Evolutionary conservation across 2,888 invertebrate species (phyloP).

Genomic region (Drosophila subquinaria): DNA sequence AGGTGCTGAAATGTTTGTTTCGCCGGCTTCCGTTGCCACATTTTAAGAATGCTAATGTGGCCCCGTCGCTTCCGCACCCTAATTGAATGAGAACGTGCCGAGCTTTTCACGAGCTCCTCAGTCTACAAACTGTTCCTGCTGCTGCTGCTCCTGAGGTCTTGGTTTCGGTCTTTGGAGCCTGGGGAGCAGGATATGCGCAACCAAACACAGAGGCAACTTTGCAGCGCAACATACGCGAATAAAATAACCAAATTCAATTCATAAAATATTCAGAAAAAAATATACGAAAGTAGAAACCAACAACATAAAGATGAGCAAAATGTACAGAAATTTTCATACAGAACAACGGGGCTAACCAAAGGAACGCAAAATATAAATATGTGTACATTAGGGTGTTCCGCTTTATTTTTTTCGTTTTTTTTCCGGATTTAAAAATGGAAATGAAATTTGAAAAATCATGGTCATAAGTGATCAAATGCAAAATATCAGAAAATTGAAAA

Average conservation of each 20-base stretch:
- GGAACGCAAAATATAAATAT: constrained; percentile 31
- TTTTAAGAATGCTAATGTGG: constrained; percentile 74
- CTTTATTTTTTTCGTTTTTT: too few relatives aligned
- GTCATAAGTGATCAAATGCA: too few relatives aligned
- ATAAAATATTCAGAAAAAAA: constrained; percentile 75
- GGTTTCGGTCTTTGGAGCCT: constrained; percentile 3
- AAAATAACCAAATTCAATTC: constrained; percentile 81
- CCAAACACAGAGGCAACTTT: constrained; percentile 49
- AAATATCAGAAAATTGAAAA: too few relatives aligned
- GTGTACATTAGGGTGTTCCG: too few relatives aligned
- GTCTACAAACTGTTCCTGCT: background rate
- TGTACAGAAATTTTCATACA: constrained; percentile 55
- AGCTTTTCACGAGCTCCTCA: constrained; percentile 35
- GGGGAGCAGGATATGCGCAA: constrained; percentile 19
- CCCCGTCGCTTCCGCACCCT: constrained; percentile 64
- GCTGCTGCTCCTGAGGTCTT: background rate
- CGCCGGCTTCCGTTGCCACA: constrained; percentile 69
- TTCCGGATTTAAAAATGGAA: too few relatives aligned
- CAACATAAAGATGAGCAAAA: constrained; percentile 34
- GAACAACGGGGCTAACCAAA: constrained; percentile 33
- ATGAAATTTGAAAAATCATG: too few relatives aligned
- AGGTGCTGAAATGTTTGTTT: constrained; percentile 76
- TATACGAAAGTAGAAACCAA: constrained; percentile 22
- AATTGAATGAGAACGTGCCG: constrained; percentile 78
- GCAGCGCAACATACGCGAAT: constrained; percentile 77